Evolutionary conservation across 2,888 invertebrate species (phyloP).

Genomic region (Anorthoa munda): DNA sequence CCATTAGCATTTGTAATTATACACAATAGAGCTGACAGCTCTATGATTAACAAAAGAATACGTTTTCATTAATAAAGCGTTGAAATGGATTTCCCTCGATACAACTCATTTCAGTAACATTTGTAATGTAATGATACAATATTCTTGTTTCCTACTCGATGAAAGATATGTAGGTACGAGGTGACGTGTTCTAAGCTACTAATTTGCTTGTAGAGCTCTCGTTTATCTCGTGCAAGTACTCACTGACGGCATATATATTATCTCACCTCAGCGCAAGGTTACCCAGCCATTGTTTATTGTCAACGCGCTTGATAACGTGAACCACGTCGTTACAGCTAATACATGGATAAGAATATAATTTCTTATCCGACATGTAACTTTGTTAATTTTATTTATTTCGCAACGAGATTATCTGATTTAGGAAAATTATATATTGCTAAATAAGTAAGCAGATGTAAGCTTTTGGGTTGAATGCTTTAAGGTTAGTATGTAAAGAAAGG

Average conservation of each 20-base stretch:
- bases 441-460: not conserved
- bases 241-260: conserved; percentile 71
- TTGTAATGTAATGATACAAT: not conserved
- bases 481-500: conserved; percentile 23
- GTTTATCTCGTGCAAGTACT: conserved; percentile 73
- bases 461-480: conserved; percentile 6
- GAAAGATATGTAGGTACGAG: conserved; percentile 25
- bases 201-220: conserved; percentile 69
- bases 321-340: conserved; percentile 62
- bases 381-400: conserved; percentile 41
- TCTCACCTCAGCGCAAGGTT: conserved; percentile 81
- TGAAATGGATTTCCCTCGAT: conserved; percentile 64
- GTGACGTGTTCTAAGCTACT: conserved; percentile 51
- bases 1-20: not conserved
- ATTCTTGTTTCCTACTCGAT: not conserved
- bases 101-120: not conserved
- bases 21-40: conserved; percentile 15
- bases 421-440: no score
- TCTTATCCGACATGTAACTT: conserved; percentile 45
- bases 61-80: conserved; percentile 16
- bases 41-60: not conserved
- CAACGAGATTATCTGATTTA: conserved; percentile 33
- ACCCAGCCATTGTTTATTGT: conserved; percentile 85
- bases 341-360: conserved; percentile 50
- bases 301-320: conserved; percentile 79